These are phyloP conservation scores for Takifugu bimaculatus DNA, from an alignment of 2,113 vertebrate species.

Conservation along the genomic window DNA sequence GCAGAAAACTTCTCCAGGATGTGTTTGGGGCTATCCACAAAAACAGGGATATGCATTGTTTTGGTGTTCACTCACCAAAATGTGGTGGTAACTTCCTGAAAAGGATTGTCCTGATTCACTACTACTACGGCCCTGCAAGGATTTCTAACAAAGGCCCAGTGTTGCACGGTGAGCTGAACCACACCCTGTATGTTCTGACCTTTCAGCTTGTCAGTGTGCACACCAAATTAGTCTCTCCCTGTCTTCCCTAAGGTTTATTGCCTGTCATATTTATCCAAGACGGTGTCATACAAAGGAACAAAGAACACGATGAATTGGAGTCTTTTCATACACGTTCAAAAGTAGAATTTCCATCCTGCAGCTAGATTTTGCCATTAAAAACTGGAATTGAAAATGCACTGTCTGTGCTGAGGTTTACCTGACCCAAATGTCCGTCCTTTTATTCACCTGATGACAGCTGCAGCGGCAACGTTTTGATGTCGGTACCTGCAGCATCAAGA, in stretches of 20 bases:
- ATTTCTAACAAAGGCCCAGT: not conserved
- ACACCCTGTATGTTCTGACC: not conserved
- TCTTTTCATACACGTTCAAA: not conserved
- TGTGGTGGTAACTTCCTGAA: constrained; percentile 1
- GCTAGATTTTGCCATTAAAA: not conserved
- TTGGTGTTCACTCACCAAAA: constrained; percentile 8
- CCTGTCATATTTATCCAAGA: not conserved
- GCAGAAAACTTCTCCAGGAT: no score
- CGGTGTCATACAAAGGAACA: not conserved
- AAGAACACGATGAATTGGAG: not conserved
- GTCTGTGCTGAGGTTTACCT: no score
- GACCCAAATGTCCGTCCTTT: no score
- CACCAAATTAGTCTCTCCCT: constrained; percentile 6
- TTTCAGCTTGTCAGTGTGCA: not conserved
- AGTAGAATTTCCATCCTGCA: not conserved
- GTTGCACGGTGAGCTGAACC: no score
- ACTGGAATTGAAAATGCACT: not conserved
- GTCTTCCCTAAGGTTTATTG: constrained; percentile 6
- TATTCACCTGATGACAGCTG: no score
- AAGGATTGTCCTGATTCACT: constrained; percentile 2
- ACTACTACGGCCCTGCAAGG: not conserved
- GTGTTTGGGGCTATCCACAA: no score
- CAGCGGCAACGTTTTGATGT: no score
- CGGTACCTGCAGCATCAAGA: no score
- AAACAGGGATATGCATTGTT: no score